Conservation (phyloP, 2,797 vertebrate genomes). For the Holocentrus rufus region DNA sequence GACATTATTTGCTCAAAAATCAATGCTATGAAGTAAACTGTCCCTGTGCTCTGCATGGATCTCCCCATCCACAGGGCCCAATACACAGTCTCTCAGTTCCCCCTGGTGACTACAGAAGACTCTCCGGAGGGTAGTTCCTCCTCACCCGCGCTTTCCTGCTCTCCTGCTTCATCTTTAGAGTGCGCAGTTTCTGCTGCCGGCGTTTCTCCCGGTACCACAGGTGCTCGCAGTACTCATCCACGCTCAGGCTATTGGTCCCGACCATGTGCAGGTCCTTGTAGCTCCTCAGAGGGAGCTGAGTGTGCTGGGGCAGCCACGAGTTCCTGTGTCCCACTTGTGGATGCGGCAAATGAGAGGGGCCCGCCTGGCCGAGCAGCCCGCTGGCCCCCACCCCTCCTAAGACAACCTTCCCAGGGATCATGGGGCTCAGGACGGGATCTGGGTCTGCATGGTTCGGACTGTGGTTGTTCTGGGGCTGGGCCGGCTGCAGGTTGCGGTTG, state of each 20-base stretch:
- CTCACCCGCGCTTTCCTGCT: slow-evolving; percentile 83
- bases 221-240: slow-evolving; percentile 85
- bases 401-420: slow-evolving; percentile 6
- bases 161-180: slow-evolving; percentile 85
- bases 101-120: slow-evolving; percentile 45
- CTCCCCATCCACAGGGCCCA: slow-evolving; percentile 2
- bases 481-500: slow-evolving; percentile 54
- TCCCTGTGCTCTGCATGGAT: slow-evolving; percentile 23
- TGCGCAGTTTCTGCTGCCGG: slow-evolving; percentile 84
- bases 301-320: slow-evolving; percentile 51
- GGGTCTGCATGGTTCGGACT: neutral
- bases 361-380: slow-evolving; percentile 27
- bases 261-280: slow-evolving; percentile 81
- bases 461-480: slow-evolving; percentile 36
- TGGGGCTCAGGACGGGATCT: slow-evolving; percentile 8
- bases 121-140: slow-evolving; percentile 76
- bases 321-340: slow-evolving; percentile 43
- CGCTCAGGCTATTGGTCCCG: slow-evolving; percentile 72
- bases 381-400: neutral
- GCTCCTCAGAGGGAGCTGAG: slow-evolving; percentile 61
- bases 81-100: slow-evolving; percentile 14
- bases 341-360: neutral
- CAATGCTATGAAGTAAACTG: neutral
- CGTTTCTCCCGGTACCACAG: slow-evolving; percentile 85
- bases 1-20: slow-evolving; percentile 16